Base-by-base conservation (phyloP, 1,140 invertebrate genomes). In the Planococcus citri region DNA sequence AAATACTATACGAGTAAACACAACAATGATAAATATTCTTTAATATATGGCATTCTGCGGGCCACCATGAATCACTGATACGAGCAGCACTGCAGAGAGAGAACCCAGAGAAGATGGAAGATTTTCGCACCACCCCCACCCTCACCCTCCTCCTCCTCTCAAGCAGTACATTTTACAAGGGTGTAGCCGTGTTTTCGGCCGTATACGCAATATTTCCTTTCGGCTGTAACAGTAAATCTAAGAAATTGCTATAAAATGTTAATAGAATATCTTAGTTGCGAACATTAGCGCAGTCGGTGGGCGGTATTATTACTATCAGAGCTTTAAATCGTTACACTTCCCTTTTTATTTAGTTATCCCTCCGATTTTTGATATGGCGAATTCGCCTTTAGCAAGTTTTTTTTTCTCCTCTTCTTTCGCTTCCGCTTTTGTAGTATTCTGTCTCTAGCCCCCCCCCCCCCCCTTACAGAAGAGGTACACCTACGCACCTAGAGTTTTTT, bases 241-340 rank as follows among this genome's bases (percentile, higher is more conserved):
- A 51, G 41, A 51, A 51, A 51, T 51, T n/a, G 41, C 41, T 51
- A 51, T 51, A 51, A 51, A 51, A 51, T 51, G 41, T 51, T 51
- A 51, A 51, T 51, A 51, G 41, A 51, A 51, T 51, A 51, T 51
- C 41, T 51, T 51, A 51, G 41, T 51, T 51, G 41, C 41, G 41
- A 51, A 51, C 41, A 51, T 51, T 51, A 51, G 41, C 41, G 41
- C 41, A 51, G 41, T 51, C 41, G 41, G 41, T 51, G 41, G 41
- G 6, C 41, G 41, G 17, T 51, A 20, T 51, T 51, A 51, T 51
- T 51, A 51, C 41, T 20, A 20, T 6, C 17, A 20, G n/a, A 51
- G 41, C 41, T 20, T 51, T 51, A 51, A 51, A 51, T 51, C 41
- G 41, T 51, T 51, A 51, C 41, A 51, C 41, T 51, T 51, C 41